These are phyloP conservation scores for Magallana nippona DNA, from an alignment of 2,888 invertebrate genomes.

Conservation along the genomic window DNA sequence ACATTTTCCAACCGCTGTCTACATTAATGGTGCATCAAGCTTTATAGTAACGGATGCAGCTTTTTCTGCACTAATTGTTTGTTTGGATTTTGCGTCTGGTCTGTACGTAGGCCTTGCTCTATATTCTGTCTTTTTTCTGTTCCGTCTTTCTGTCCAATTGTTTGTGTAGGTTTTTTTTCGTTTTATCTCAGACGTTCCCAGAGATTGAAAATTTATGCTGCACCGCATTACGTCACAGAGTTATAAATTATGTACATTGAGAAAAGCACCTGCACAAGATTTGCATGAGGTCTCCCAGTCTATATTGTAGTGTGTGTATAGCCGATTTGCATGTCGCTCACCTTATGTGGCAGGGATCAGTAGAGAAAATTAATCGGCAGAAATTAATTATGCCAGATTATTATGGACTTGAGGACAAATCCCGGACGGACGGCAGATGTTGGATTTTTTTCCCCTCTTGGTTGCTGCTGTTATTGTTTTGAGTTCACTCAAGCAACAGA, in stretches of 20 bases:
- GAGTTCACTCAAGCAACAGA: neutral
- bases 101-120: neutral
- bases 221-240: neutral
- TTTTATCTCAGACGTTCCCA: neutral
- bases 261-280: neutral
- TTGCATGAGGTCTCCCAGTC: slow-evolving; percentile 13
- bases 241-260: slow-evolving; percentile 11
- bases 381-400: too few relatives aligned
- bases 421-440: neutral
- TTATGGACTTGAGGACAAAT: neutral
- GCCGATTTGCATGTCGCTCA: neutral
- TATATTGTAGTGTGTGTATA: neutral
- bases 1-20: slow-evolving; percentile 4
- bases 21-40: neutral
- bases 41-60: neutral
- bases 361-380: too few relatives aligned
- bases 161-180: neutral
- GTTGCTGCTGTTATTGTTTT: neutral
- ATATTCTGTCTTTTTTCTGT: neutral
- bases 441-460: neutral
- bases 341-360: neutral
- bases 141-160: neutral
- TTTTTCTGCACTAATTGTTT: slow-evolving; percentile 7
- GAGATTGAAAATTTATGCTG: slow-evolving; percentile 15
- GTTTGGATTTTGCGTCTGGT: slow-evolving; percentile 19